A percentile compares a stretch with the other conserved stretches of the same genome.
phyloP scores from a whole-genome alignment of 2,797 vertebrate species.

The Vultur gryphus region DNA sequence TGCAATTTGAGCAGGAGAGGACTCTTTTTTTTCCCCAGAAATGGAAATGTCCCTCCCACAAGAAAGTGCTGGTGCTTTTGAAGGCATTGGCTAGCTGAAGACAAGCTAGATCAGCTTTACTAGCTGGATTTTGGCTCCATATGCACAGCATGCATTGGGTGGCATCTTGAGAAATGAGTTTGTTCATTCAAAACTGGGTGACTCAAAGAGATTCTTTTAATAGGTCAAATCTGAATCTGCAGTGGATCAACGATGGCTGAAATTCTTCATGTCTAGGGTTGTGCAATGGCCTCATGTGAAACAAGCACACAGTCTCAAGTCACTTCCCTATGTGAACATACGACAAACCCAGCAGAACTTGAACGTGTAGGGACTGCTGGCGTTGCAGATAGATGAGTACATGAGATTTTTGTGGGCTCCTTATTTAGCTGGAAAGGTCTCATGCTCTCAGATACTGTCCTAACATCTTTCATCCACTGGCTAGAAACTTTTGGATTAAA shows the following conservation, averaged over 20 bases:
- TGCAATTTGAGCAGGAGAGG: neutral
- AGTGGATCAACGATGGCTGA: neutral
- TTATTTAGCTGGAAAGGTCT: slow-evolving; percentile 2
- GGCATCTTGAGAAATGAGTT: neutral
- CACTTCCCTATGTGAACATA: neutral
- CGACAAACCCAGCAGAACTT: slow-evolving; percentile 9
- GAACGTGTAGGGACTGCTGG: neutral
- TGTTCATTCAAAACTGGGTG: neutral
- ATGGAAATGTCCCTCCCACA: neutral
- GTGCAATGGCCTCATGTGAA: slow-evolving; percentile 7
- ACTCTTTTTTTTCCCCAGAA: neutral
- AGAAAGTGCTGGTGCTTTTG: slow-evolving; percentile 2
- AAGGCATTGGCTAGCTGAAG: neutral
- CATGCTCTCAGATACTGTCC: neutral
- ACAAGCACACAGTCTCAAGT: neutral
- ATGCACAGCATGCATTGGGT: neutral
- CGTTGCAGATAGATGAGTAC: neutral
- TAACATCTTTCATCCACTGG: neutral
- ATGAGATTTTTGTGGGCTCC: neutral
- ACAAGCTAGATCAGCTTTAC: neutral
- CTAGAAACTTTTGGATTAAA: slow-evolving; percentile 1
- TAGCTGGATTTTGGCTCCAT: neutral
- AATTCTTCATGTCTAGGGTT: neutral
- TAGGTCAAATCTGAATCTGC: slow-evolving; percentile 12
- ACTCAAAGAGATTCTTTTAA: neutral